Conservation (phyloP, 2,113 vertebrate species). For the Lipophrys pholis region DNA sequence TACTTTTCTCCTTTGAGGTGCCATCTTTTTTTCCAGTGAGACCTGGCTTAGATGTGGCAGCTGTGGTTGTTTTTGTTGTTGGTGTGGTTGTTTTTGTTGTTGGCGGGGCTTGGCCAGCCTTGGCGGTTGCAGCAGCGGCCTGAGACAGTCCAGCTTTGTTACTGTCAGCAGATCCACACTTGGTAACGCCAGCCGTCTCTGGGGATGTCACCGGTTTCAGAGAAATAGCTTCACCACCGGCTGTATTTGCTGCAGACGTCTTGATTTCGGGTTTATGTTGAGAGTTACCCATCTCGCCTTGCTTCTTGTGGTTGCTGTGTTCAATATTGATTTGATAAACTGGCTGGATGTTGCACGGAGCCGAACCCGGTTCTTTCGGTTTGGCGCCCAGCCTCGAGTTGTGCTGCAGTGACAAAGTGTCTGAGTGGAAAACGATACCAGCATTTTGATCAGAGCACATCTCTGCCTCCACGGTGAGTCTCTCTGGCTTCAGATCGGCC, state of each 20-base stretch:
- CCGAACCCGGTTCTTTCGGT: conserved; percentile 53
- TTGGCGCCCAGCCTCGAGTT: conserved; percentile 62
- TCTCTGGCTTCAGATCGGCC: conserved; percentile 64
- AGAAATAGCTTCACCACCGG: conserved; percentile 48
- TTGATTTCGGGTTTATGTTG: conserved; percentile 14
- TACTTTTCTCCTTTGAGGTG: conserved; percentile 33
- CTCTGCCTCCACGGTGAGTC: conserved; percentile 62
- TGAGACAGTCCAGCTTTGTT: conserved; percentile 42
- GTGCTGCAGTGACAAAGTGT: conserved; percentile 47
- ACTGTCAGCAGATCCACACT: conserved; percentile 52
- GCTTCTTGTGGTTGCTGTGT: conserved; percentile 56
- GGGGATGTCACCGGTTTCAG: conserved; percentile 52
- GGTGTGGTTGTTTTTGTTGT: conserved; percentile 45
- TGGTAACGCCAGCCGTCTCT: conserved; percentile 37
- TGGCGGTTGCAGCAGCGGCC: conserved; percentile 38
- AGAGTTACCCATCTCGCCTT: conserved; percentile 33
- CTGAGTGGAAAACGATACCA: conserved; percentile 50
- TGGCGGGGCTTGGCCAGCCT: conserved; percentile 38
- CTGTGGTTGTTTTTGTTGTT: conserved; percentile 46
- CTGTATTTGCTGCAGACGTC: conserved; percentile 35
- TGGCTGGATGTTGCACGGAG: conserved; percentile 72
- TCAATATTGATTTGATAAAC: conserved; percentile 81
- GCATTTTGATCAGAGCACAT: conserved; percentile 59
- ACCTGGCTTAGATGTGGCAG: conserved; percentile 59
- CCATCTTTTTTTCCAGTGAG: conserved; percentile 7